These are phyloP conservation scores for Geococcyx californianus DNA, from an alignment of 2,113 vertebrate genomes.

Conservation along the genomic window DNA sequence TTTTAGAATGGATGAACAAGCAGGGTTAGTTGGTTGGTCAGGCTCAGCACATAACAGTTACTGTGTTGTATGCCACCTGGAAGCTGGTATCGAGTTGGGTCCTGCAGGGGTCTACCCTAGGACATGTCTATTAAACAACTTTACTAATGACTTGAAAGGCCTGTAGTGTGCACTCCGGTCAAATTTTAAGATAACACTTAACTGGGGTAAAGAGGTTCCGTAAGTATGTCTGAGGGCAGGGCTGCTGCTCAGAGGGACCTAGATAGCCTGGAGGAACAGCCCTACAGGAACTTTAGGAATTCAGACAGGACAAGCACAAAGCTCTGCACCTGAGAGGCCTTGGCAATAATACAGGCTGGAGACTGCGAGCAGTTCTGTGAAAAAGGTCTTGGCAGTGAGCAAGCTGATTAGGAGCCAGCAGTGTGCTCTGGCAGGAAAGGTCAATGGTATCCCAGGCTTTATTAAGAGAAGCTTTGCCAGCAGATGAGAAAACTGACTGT, in stretches of 20 bases:
- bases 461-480: background rate
- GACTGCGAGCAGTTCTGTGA: background rate
- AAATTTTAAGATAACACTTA: background rate
- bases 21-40: background rate
- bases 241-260: background rate
- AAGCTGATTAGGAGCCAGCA: background rate
- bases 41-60: background rate
- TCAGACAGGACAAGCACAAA: background rate
- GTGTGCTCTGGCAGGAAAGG: background rate
- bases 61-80: background rate
- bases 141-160: background rate
- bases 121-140: background rate
- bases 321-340: background rate
- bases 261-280: background rate
- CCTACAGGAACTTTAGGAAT: background rate
- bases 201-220: background rate
- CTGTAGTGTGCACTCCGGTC: background rate
- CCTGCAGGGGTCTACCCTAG: background rate
- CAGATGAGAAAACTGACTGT: background rate
- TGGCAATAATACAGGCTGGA: background rate
- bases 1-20: background rate
- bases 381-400: background rate
- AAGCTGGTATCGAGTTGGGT: background rate
- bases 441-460: slow-evolving; percentile 10
- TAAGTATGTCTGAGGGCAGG: background rate